Conservation (phyloP, 2,888 invertebrate species). For the Cantharis rustica region DNA sequence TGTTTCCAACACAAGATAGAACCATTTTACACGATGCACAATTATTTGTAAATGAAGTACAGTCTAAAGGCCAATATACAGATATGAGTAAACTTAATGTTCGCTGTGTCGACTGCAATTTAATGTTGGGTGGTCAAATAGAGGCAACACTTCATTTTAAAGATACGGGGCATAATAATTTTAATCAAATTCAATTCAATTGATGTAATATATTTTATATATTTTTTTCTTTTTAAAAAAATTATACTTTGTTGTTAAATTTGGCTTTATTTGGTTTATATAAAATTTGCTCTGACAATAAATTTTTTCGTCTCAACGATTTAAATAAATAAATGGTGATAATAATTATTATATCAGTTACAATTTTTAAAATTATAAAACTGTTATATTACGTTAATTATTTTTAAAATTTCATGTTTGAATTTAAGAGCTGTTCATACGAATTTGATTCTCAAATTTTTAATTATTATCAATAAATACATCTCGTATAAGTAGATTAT, state of each 20-base stretch:
- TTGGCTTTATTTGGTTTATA: not conserved
- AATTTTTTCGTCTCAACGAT: not conserved
- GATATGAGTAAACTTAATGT: constrained; percentile 86
- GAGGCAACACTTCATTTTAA: constrained; percentile 87
- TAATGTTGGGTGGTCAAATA: constrained; percentile 75
- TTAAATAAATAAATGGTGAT: not conserved
- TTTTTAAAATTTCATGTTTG: not conserved
- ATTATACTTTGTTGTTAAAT: not conserved
- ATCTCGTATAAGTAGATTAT: not conserved
- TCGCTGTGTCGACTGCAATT: constrained; percentile 81
- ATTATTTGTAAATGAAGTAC: constrained; percentile 85
- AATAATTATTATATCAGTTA: not conserved
- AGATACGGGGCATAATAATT: constrained; percentile 79
- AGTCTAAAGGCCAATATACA: constrained; percentile 87
- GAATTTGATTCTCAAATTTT: not conserved
- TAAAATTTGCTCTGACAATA: not conserved
- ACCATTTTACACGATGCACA: constrained; percentile 78
- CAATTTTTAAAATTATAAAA: not conserved
- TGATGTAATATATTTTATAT: not conserved
- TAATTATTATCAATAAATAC: not conserved
- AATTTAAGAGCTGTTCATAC: not conserved
- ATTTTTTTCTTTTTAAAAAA: not conserved
- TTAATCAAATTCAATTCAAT: constrained; percentile 74
- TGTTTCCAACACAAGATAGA: constrained; percentile 78
- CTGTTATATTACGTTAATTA: not conserved